Evolutionary conservation across 2,888 invertebrate genomes (phyloP).

Genomic region (Boloria selene): DNA sequence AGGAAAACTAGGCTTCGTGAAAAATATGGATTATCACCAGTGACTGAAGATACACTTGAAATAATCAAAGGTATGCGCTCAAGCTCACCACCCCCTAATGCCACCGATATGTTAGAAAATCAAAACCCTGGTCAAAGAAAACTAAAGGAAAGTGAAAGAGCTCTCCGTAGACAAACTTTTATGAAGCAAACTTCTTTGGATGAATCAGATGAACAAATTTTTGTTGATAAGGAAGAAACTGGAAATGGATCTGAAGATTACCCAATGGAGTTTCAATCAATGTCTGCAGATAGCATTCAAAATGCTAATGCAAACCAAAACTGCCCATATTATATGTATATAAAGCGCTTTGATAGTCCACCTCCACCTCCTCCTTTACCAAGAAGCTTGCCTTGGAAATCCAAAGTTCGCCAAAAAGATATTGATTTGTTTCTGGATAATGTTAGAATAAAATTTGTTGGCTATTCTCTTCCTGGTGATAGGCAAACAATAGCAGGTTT

Average conservation of each 20-base stretch:
- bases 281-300: conserved; percentile 66
- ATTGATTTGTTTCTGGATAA: conserved; percentile 95
- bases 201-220: conserved; percentile 88
- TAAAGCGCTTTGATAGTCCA: conserved; percentile 73
- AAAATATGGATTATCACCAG: conserved; percentile 87
- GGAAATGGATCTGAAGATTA: conserved; percentile 84
- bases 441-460: conserved; percentile 97
- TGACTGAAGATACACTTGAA: conserved; percentile 96
- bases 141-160: conserved; percentile 81
- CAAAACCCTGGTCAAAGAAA: conserved; percentile 89
- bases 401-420: conserved; percentile 97
- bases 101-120: conserved; percentile 93
- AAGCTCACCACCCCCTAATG: conserved; percentile 96
- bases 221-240: conserved; percentile 87
- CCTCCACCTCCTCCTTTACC: conserved; percentile 75
- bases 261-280: conserved; percentile 83
- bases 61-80: conserved; percentile 97
- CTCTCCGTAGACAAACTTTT: conserved; percentile 88
- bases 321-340: conserved; percentile 71
- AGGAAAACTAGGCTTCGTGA: conserved; percentile 88
- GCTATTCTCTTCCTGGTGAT: conserved; percentile 94
- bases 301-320: conserved; percentile 64
- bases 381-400: conserved; percentile 94
- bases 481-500: conserved; percentile 95
- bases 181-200: conserved; percentile 96